Conservation (phyloP, 1,140 invertebrate species). For the Ganaspis sp. region DNA sequence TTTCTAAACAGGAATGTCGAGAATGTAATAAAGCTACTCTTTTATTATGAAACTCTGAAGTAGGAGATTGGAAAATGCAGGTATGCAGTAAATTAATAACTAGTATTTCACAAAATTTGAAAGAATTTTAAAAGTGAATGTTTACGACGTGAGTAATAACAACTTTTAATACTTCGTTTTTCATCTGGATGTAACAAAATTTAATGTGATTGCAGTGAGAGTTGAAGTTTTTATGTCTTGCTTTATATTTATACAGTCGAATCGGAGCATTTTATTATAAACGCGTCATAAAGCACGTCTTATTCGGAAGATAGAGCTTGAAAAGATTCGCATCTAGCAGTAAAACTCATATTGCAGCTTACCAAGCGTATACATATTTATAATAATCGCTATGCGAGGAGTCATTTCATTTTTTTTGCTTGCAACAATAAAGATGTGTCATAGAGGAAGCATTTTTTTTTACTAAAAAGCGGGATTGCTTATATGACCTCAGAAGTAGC, state of each 20-base stretch:
- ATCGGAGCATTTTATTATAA: constrained; percentile 16
- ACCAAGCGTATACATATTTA: background rate
- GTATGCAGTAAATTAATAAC: background rate
- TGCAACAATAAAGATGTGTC: too few species aligned
- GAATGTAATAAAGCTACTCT: background rate
- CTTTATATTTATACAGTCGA: constrained; percentile 14
- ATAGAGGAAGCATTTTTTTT: too few species aligned
- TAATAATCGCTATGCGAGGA: background rate
- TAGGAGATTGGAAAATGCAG: background rate
- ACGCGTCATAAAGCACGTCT: constrained; percentile 11
- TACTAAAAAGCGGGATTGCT: too few species aligned
- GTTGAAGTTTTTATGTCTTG: constrained; percentile 12
- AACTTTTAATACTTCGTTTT: background rate
- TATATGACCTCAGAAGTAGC: too few species aligned
- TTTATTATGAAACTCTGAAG: background rate
- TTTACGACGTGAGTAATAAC: background rate
- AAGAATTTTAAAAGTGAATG: background rate
- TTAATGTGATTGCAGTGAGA: constrained; percentile 3
- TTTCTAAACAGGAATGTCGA: background rate
- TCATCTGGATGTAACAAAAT: background rate
- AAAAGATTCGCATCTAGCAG: constrained; percentile 22
- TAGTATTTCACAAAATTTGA: background rate
- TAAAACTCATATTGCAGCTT: background rate
- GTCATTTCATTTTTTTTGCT: background rate
- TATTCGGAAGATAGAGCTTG: background rate